Conservation (phyloP, 2,113 vertebrate genomes). For the Ahaetulla prasina region DNA sequence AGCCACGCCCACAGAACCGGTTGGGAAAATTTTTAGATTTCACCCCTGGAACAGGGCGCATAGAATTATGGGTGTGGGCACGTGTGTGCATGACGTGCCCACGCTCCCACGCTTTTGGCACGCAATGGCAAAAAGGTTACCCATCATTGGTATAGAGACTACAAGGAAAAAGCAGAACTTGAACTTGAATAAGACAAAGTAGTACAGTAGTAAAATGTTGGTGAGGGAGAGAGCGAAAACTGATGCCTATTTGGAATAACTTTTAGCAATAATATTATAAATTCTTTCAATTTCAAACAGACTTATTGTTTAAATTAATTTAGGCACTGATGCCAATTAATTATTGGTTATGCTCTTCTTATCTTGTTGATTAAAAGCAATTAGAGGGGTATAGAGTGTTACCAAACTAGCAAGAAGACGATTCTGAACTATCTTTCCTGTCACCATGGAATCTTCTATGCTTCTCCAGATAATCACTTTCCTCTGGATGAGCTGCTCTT, state of each 20-base stretch:
- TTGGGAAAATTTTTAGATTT: too few relatives aligned
- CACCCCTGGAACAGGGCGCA: too few relatives aligned
- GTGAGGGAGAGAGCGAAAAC: too few relatives aligned
- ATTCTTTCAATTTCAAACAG: slow-evolving; percentile 25
- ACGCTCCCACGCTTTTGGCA: too few relatives aligned
- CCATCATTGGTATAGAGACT: too few relatives aligned
- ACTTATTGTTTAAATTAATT: slow-evolving; percentile 22
- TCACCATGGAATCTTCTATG: slow-evolving; percentile 45
- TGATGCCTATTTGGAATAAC: background rate
- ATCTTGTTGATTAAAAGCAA: slow-evolving; percentile 38
- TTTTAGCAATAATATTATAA: background rate
- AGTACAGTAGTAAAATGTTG: accelerated
- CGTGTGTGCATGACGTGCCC: too few relatives aligned
- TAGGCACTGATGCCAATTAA: slow-evolving; percentile 31
- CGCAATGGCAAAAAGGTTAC: too few relatives aligned
- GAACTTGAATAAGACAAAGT: background rate
- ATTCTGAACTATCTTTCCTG: slow-evolving; percentile 38
- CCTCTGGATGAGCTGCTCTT: slow-evolving; percentile 59
- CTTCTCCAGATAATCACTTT: slow-evolving; percentile 45
- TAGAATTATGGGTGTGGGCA: too few relatives aligned
- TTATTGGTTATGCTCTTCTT: background rate
- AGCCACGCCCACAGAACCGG: too few relatives aligned
- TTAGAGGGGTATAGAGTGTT: slow-evolving; percentile 25
- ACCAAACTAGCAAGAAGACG: slow-evolving; percentile 33
- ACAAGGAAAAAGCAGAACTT: background rate